phyloP scores from a whole-genome alignment of 2,113 vertebrate genomes.

The Planiliza haematocheilus region DNA sequence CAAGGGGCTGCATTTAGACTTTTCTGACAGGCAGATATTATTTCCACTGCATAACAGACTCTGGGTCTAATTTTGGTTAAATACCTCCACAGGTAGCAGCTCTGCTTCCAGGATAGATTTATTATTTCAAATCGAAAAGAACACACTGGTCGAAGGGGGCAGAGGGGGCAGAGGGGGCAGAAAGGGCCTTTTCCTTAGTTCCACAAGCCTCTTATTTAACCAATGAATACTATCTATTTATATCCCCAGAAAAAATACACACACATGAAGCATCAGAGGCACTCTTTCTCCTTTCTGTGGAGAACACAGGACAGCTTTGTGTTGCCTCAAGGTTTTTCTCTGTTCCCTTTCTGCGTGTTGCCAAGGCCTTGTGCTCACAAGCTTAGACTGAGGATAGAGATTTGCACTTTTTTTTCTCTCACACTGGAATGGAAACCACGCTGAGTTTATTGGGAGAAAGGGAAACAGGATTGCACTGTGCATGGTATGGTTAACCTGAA shows the following conservation, averaged over 20 bases:
- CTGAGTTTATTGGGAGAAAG: slow-evolving; percentile 10
- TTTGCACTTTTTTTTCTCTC: slow-evolving; percentile 34
- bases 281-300: slow-evolving; percentile 51
- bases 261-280: slow-evolving; percentile 52
- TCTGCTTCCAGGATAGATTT: neutral
- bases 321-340: slow-evolving; percentile 54
- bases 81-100: slow-evolving; percentile 26
- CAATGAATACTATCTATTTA: slow-evolving; percentile 75
- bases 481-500: neutral
- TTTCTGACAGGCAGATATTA: slow-evolving; percentile 6
- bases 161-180: slow-evolving; percentile 1
- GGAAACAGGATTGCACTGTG: slow-evolving; percentile 15
- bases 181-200: slow-evolving; percentile 26
- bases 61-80: slow-evolving; percentile 27
- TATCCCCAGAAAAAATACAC: slow-evolving; percentile 62
- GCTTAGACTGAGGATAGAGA: slow-evolving; percentile 58
- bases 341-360: slow-evolving; percentile 29
- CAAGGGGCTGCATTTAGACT: neutral
- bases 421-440: slow-evolving; percentile 26
- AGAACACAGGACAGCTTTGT: slow-evolving; percentile 75
- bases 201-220: slow-evolving; percentile 64
- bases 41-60: slow-evolving; percentile 1
- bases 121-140: neutral
- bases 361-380: slow-evolving; percentile 48
- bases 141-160: neutral